A percentile compares a stretch with the other conserved stretches of the same genome.
These are phyloP conservation scores for Ophioninae sp. DNA, from an alignment of 2,888 invertebrate genomes.

Conservation along the genomic window DNA sequence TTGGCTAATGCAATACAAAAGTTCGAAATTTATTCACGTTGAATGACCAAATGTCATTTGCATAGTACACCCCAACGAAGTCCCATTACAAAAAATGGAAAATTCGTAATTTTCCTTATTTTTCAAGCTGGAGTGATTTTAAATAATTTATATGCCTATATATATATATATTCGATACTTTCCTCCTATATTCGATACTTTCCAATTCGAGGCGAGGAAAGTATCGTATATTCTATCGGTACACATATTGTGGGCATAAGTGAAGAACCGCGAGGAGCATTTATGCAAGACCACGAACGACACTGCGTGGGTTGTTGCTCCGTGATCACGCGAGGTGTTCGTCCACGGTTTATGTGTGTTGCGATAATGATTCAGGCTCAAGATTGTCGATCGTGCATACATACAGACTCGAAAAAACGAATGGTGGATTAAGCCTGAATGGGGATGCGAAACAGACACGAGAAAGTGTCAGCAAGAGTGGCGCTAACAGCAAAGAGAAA, in stretches of 20 bases:
- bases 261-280: slow-evolving; percentile 35
- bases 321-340: slow-evolving; percentile 49
- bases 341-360: slow-evolving; percentile 45
- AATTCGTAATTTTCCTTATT: too few species aligned
- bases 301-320: slow-evolving; percentile 46
- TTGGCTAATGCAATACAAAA: too few species aligned
- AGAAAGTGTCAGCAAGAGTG: neutral
- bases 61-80: too few species aligned
- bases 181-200: too few species aligned
- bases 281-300: slow-evolving; percentile 50
- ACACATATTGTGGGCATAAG: slow-evolving; percentile 1
- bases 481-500: neutral
- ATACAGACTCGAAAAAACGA: slow-evolving; percentile 4
- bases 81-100: too few species aligned
- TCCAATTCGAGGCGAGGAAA: neutral
- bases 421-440: neutral
- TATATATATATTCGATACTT: neutral
- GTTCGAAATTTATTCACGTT: too few species aligned
- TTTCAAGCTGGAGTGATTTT: too few species aligned
- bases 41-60: too few species aligned
- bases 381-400: slow-evolving; percentile 15
- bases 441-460: neutral
- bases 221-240: slow-evolving; percentile 1
- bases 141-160: neutral
- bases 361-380: slow-evolving; percentile 53